Evolutionary conservation across 2,113 vertebrate genomes (phyloP).

Genomic region (Falco punctatus): DNA sequence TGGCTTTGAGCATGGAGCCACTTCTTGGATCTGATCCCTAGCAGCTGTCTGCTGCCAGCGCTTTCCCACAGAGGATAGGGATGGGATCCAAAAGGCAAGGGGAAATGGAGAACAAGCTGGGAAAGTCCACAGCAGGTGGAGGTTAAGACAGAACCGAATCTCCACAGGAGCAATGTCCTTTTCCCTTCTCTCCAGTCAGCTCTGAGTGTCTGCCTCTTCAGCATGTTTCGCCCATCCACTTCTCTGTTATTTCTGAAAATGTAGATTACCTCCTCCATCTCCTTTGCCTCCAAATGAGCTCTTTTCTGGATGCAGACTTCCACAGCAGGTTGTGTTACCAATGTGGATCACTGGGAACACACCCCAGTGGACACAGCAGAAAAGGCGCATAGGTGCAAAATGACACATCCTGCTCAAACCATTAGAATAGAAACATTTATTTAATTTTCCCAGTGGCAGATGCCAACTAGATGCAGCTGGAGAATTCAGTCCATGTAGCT

Average conservation of each 20-base stretch:
- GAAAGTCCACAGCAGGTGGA: conserved; percentile 57
- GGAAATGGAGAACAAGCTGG: conserved; percentile 48
- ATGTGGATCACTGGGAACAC: background rate
- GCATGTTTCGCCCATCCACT: background rate
- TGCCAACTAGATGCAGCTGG: background rate
- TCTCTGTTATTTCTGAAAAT: background rate
- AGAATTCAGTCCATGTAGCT: background rate
- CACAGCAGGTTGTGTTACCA: background rate
- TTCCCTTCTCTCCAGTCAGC: background rate
- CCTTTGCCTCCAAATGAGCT: background rate
- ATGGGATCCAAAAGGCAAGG: conserved; percentile 52
- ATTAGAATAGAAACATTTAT: background rate
- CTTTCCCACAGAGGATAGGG: conserved; percentile 53
- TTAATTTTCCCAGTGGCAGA: background rate
- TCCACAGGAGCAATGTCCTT: background rate
- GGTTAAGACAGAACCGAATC: background rate
- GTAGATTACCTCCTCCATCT: background rate
- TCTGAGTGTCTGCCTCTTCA: background rate
- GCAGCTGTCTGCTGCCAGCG: conserved; percentile 46
- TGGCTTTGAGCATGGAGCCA: conserved; percentile 57
- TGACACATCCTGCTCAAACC: background rate
- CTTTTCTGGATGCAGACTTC: background rate
- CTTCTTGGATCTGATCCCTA: conserved; percentile 53
- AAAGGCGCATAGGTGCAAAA: background rate
- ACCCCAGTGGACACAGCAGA: background rate